Evolutionary conservation across 1,140 invertebrate species (phyloP).

Genomic region (Tetramorium simillimum): DNA sequence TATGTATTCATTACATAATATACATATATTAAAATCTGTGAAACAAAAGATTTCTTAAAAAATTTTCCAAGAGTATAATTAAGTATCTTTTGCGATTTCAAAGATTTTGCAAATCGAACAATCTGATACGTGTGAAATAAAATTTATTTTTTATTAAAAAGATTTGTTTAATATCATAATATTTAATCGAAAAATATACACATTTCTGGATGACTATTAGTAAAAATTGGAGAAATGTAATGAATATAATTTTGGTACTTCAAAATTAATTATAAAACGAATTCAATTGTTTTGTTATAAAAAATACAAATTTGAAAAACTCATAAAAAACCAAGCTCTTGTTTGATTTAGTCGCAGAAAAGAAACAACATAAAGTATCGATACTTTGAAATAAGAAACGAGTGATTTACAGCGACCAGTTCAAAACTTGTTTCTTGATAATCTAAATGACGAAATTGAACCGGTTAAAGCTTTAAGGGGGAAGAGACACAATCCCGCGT

Average conservation of each 20-base stretch:
- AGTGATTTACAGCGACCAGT: not conserved
- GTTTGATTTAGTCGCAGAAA: not conserved
- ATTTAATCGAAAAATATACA: not conserved
- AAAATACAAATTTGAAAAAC: not conserved
- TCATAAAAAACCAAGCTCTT: not conserved
- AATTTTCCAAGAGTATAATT: not conserved
- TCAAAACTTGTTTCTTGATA: slow-evolving; percentile 4
- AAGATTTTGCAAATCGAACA: not conserved
- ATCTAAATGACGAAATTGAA: slow-evolving; percentile 26
- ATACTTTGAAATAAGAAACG: not conserved
- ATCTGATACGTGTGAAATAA: not conserved
- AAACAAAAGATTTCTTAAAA: not conserved
- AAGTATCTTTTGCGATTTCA: not conserved
- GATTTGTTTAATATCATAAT: not conserved
- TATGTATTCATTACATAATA: not conserved
- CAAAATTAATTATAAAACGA: not conserved
- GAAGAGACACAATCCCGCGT: slow-evolving; percentile 44
- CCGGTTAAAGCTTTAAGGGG: slow-evolving; percentile 47
- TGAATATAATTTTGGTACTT: not conserved
- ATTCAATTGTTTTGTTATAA: not conserved
- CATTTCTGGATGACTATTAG: not conserved
- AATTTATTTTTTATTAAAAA: not conserved
- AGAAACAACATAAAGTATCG: not conserved
- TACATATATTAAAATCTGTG: not conserved
- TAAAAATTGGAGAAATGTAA: not conserved